Evolutionary conservation across 2,113 vertebrate species (phyloP).

Genomic region (Cyanistes caeruleus): DNA sequence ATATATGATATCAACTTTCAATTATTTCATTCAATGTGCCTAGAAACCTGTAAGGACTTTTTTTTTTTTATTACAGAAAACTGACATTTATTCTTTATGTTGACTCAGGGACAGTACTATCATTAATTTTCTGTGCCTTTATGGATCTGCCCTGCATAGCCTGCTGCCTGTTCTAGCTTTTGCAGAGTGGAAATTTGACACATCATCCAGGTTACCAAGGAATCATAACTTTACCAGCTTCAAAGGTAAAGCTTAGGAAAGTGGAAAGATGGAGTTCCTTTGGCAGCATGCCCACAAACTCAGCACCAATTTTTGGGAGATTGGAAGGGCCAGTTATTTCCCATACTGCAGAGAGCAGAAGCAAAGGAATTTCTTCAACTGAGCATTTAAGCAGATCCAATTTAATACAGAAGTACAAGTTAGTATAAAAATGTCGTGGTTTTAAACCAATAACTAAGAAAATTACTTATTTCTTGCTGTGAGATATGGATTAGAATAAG

Average conservation of each 20-base stretch:
- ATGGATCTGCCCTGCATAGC: neutral
- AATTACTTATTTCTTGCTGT: no score
- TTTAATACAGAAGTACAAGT: neutral
- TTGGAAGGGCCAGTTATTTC: neutral
- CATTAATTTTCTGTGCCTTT: neutral
- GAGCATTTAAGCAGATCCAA: neutral
- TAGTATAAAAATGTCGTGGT: no score
- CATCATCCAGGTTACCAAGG: neutral
- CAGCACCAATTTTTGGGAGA: neutral
- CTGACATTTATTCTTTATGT: neutral
- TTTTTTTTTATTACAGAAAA: neutral
- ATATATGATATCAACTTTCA: neutral
- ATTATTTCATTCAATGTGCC: neutral
- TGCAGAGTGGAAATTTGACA: neutral
- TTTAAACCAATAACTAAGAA: no score
- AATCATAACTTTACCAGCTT: neutral
- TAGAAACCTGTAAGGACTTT: neutral
- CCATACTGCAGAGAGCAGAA: neutral
- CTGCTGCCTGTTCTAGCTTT: neutral
- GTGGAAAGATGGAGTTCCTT: neutral
- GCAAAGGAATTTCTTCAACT: neutral
- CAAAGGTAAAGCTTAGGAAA: neutral
- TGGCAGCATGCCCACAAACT: neutral
- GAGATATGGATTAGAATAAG: no score
- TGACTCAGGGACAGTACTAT: neutral